Conservation (phyloP, 2,113 vertebrate genomes). For the Antennarius striatus region DNA sequence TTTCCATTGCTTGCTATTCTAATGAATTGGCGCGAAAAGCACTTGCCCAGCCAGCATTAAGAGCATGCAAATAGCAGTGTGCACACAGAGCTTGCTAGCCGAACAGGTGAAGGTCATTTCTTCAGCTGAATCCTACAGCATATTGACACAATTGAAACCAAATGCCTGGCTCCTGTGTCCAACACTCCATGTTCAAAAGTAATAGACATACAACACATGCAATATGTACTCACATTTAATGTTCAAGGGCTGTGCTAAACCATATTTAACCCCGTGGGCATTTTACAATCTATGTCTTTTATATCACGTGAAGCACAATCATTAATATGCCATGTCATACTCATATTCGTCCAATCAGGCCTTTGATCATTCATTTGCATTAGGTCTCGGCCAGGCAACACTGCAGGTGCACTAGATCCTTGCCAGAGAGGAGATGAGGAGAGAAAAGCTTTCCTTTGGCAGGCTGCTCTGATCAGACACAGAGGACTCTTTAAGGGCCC, state of each 20-base stretch:
- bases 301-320: slow-evolving; percentile 35
- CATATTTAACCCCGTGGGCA: slow-evolving; percentile 30
- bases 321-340: slow-evolving; percentile 60
- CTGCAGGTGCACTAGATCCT: slow-evolving; percentile 69
- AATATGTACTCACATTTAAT: slow-evolving; percentile 18
- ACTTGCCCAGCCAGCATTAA: slow-evolving; percentile 35
- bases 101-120: slow-evolving; percentile 60
- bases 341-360: slow-evolving; percentile 46
- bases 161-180: slow-evolving; percentile 14
- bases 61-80: slow-evolving; percentile 20
- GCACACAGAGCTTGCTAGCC: slow-evolving; percentile 37
- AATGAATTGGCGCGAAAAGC: slow-evolving; percentile 25
- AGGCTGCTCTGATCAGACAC: slow-evolving; percentile 49
- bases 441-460: slow-evolving; percentile 55
- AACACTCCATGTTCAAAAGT: slow-evolving; percentile 46
- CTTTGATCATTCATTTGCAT: slow-evolving; percentile 73
- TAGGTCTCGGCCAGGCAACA: slow-evolving; percentile 45
- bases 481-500: slow-evolving; percentile 59
- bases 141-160: slow-evolving; percentile 63
- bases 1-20: slow-evolving; percentile 26
- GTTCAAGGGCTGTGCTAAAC: slow-evolving; percentile 34
- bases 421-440: slow-evolving; percentile 58
- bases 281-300: slow-evolving; percentile 24
- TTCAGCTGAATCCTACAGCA: slow-evolving; percentile 37
- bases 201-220: slow-evolving; percentile 33